Percentiles rank a stretch among this genome's conserved stretches.
These are phyloP conservation scores for Austrofundulus limnaeus DNA, from an alignment of 2,113 vertebrate genomes.

Conservation along the genomic window DNA sequence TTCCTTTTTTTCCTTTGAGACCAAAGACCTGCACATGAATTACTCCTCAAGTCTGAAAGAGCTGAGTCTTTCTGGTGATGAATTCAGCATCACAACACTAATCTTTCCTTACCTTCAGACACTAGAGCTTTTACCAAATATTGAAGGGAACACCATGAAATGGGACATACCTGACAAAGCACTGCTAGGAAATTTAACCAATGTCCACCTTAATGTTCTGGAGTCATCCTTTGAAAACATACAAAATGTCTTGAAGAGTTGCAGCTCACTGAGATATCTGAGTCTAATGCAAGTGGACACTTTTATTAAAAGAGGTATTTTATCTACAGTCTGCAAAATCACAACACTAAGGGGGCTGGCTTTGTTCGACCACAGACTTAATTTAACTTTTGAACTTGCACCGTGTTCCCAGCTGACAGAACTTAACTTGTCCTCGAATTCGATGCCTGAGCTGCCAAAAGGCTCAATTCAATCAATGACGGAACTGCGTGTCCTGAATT, in stretches of 20 bases:
- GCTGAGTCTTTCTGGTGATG: not conserved
- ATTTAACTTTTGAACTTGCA: not conserved
- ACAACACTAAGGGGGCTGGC: constrained; percentile 2
- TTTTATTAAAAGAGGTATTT: not conserved
- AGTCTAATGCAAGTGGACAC: not conserved
- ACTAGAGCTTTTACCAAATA: not conserved
- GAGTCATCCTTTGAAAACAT: not conserved
- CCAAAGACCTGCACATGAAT: constrained; percentile 25
- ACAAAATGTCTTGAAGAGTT: constrained; percentile 7
- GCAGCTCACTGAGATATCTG: constrained; percentile 10
- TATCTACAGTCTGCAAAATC: constrained; percentile 19
- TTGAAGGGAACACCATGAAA: not conserved
- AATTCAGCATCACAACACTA: constrained; percentile 32
- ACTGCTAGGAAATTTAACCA: constrained; percentile 26
- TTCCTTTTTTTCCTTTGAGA: constrained; percentile 4
- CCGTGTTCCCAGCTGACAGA: constrained; percentile 19
- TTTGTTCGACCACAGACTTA: not conserved
- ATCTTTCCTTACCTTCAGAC: constrained; percentile 31
- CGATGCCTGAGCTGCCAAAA: not conserved
- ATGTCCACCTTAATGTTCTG: constrained; percentile 3
- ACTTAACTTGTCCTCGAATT: accelerated
- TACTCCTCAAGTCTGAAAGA: not conserved
- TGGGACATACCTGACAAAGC: constrained; percentile 32
- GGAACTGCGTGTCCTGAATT: not conserved
- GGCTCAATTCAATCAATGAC: constrained; percentile 6